Evolutionary conservation across 1,140 invertebrate genomes (phyloP).

Genomic region (Drosophila navojoa): DNA sequence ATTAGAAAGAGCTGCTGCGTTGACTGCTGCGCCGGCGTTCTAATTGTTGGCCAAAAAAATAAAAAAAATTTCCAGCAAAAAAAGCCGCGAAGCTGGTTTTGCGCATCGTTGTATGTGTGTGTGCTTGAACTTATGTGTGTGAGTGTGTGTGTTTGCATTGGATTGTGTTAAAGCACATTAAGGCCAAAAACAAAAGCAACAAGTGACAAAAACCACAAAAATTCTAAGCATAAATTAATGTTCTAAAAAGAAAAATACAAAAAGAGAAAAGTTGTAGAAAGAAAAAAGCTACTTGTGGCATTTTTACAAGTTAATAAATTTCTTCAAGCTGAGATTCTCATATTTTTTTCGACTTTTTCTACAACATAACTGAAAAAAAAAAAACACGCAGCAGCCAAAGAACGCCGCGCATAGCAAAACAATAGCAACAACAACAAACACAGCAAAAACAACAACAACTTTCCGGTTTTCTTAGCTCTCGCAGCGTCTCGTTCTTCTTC

Average conservation of each 20-base stretch:
- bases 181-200: conserved; percentile 74
- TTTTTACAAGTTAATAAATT: conserved; percentile 44
- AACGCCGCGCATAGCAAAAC: conserved; percentile 56
- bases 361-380: conserved; percentile 30
- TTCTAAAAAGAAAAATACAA: conserved; percentile 13
- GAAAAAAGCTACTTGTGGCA: conserved; percentile 19
- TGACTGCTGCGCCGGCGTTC: conserved; percentile 62
- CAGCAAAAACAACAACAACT: conserved; percentile 59
- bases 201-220: conserved; percentile 66
- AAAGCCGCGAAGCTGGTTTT: conserved; percentile 46
- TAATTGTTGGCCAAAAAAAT: conserved; percentile 71
- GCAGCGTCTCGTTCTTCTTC: conserved; percentile 36
- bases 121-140: neutral
- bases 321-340: conserved; percentile 50
- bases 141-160: conserved; percentile 61
- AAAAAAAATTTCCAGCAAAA: conserved; percentile 1
- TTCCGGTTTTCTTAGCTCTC: conserved; percentile 69
- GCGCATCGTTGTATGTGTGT: conserved; percentile 29
- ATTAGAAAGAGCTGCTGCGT: conserved; percentile 41
- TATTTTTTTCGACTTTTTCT: conserved; percentile 37
- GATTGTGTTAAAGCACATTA: conserved; percentile 72
- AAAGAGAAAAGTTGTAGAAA: conserved; percentile 26
- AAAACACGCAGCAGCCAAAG: conserved; percentile 55
- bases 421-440: conserved; percentile 30
- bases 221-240: conserved; percentile 66